phyloP scores from a whole-genome alignment of 2,113 vertebrate genomes.

The Podarcis cretensis region DNA sequence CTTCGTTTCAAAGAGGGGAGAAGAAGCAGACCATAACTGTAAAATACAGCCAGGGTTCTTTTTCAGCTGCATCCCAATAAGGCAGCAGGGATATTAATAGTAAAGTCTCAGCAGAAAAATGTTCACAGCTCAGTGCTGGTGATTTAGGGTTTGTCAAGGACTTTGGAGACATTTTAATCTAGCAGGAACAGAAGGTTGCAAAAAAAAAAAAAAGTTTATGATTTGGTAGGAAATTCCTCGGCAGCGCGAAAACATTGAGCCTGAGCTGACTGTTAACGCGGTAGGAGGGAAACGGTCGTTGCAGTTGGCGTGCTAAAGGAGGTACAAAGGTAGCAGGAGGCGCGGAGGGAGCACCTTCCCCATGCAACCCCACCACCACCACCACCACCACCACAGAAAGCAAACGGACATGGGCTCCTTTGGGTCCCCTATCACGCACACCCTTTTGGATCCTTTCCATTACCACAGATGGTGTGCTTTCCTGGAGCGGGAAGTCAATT shows the following conservation, averaged over 20 bases:
- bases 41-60: constrained; percentile 45
- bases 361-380: neutral
- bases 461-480: neutral
- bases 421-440: neutral
- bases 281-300: neutral
- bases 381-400: neutral
- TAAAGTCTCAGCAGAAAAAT: constrained; percentile 64
- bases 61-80: constrained; percentile 50
- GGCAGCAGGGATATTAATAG: constrained; percentile 56
- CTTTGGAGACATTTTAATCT: constrained; percentile 59
- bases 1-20: constrained; percentile 28
- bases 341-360: neutral
- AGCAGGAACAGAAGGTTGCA: constrained; percentile 56
- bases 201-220: constrained; percentile 23
- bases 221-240: constrained; percentile 55
- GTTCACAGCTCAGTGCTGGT: constrained; percentile 52
- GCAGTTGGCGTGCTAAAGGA: neutral
- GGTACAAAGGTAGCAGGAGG: neutral
- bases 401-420: neutral
- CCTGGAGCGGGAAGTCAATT: neutral
- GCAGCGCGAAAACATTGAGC: neutral
- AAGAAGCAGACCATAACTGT: constrained; percentile 38
- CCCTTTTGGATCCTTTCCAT: neutral
- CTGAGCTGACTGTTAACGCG: constrained; percentile 2
- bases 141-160: constrained; percentile 64